A percentile compares a stretch with the other conserved stretches of the same genome.
phyloP scores from a whole-genome alignment of 2,888 invertebrate species.

The Melitaea athalia region DNA sequence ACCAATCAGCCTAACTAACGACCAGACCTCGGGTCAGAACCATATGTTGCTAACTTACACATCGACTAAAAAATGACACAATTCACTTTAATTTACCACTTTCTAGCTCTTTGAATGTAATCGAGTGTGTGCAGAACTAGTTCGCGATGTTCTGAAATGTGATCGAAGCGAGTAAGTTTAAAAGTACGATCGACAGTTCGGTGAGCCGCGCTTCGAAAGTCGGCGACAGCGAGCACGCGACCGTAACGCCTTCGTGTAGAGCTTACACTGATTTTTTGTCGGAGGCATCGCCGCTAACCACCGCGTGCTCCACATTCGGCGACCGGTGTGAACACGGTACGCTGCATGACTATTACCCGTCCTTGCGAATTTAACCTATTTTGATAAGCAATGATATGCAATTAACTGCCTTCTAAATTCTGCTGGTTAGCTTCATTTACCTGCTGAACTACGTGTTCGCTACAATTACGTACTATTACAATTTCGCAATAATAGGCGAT shows the following conservation, averaged over 20 bases:
- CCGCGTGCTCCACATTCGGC: constrained; percentile 78
- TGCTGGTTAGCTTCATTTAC: constrained; percentile 66
- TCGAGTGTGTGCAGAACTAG: constrained; percentile 24
- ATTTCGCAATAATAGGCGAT: constrained; percentile 57
- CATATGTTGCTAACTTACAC: constrained; percentile 76
- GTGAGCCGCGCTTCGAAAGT: constrained; percentile 43
- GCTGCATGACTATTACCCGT: constrained; percentile 62
- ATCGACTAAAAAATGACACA: constrained; percentile 65
- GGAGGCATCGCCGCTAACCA: constrained; percentile 74
- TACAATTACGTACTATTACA: constrained; percentile 65
- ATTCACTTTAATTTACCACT: constrained; percentile 61
- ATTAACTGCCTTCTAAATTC: constrained; percentile 55
- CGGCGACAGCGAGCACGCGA: constrained; percentile 55
- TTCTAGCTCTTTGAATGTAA: constrained; percentile 33
- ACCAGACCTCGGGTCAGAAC: constrained; percentile 69
- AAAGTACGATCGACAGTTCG: constrained; percentile 46
- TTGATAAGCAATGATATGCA: constrained; percentile 52
- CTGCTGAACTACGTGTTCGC: constrained; percentile 62
- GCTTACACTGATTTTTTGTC: constrained; percentile 81
- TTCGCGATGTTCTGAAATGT: constrained; percentile 31
- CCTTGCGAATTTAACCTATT: constrained; percentile 50
- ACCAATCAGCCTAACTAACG: constrained; percentile 53
- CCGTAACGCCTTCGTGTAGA: constrained; percentile 70
- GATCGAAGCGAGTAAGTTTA: constrained; percentile 44
- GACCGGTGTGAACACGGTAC: constrained; percentile 74